phyloP scores from a whole-genome alignment of 2,888 invertebrate species.

The Chalcosyrphus nemorum region DNA sequence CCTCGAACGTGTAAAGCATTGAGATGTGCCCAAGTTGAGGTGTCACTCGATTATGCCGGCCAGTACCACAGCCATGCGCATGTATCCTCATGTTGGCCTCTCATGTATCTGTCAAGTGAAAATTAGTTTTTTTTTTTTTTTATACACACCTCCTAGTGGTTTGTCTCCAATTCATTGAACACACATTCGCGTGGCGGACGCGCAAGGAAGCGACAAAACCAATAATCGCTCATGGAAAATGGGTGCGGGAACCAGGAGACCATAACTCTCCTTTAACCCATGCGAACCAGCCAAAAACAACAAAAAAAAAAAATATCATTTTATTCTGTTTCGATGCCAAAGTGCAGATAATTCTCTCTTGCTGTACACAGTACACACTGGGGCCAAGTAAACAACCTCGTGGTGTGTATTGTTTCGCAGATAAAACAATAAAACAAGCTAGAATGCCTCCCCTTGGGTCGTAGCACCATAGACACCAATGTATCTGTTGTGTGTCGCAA shows the following conservation, averaged over 20 bases:
- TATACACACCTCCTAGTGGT: background rate
- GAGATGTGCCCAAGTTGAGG: slow-evolving; percentile 8
- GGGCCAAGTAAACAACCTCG: slow-evolving; percentile 58
- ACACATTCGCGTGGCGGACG: too few relatives aligned
- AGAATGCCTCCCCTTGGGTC: slow-evolving; percentile 32
- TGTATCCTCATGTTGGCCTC: slow-evolving; percentile 10
- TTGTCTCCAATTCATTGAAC: slow-evolving; percentile 1
- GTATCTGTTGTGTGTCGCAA: slow-evolving; percentile 53
- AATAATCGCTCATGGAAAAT: slow-evolving; percentile 50
- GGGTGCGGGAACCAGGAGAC: slow-evolving; percentile 4
- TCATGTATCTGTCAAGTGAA: slow-evolving; percentile 46
- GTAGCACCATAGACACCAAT: background rate
- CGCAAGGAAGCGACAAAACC: slow-evolving; percentile 26
- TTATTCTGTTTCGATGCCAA: slow-evolving; percentile 55
- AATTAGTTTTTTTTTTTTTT: slow-evolving; percentile 37
- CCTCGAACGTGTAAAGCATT: background rate
- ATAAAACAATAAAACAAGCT: slow-evolving; percentile 39
- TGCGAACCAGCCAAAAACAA: slow-evolving; percentile 32
- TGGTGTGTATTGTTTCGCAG: slow-evolving; percentile 47
- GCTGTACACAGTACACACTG: slow-evolving; percentile 30
- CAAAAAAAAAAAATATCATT: slow-evolving; percentile 46
- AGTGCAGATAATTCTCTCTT: slow-evolving; percentile 64
- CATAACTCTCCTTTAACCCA: slow-evolving; percentile 28
- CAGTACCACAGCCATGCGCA: background rate
- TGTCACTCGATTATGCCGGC: background rate